Conservation (phyloP, 2,113 vertebrate genomes). For the Indicator indicator region DNA sequence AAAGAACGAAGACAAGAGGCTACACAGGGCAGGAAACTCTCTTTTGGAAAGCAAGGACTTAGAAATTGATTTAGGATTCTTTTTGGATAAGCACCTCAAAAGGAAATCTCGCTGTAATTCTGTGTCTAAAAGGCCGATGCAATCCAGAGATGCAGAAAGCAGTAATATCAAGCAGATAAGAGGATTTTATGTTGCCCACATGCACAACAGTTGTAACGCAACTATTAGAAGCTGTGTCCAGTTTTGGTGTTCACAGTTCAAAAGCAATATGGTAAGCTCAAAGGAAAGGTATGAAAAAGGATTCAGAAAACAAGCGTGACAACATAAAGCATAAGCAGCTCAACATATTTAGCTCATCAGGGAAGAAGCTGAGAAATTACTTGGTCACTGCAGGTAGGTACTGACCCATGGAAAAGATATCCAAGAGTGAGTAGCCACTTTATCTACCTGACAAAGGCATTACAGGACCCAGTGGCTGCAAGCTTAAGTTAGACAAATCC, state of each 20-base stretch:
- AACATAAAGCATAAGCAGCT: constrained; percentile 44
- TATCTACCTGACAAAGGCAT: constrained; percentile 19
- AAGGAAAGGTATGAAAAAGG: constrained; percentile 60
- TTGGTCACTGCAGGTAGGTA: constrained; percentile 12
- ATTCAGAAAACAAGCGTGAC: constrained; percentile 39
- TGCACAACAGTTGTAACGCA: not conserved
- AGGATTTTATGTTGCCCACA: constrained; percentile 25
- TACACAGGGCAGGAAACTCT: not conserved
- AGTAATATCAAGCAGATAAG: constrained; percentile 43
- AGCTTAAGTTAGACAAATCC: constrained; percentile 37
- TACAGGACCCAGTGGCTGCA: not conserved
- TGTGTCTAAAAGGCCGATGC: not conserved
- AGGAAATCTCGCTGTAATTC: constrained; percentile 8
- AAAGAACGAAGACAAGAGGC: not conserved
- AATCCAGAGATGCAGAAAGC: constrained; percentile 18
- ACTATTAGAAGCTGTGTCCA: constrained; percentile 1
- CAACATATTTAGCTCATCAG: constrained; percentile 33
- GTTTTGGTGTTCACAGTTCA: constrained; percentile 36
- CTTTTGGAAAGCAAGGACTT: constrained; percentile 9
- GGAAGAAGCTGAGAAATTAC: constrained; percentile 11
- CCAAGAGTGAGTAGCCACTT: not conserved
- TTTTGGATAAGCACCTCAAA: constrained; percentile 18
- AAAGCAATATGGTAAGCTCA: constrained; percentile 41
- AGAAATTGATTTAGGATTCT: constrained; percentile 5
- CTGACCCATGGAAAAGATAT: constrained; percentile 34